Evolutionary conservation across 2,888 invertebrate species (phyloP).

Genomic region (Lottia scabra): DNA sequence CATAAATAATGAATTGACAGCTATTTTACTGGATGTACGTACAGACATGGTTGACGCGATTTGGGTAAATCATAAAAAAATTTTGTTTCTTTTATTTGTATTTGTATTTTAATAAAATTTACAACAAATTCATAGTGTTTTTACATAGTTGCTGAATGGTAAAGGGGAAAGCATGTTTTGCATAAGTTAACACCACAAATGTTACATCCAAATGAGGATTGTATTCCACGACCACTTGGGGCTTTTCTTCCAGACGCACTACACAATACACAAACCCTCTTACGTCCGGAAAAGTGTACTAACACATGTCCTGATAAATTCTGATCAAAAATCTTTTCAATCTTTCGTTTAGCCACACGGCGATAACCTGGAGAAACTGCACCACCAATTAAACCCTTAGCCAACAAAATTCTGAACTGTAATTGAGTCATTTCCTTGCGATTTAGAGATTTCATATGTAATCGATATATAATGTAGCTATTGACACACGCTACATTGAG

Average conservation of each 20-base stretch:
- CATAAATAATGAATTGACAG: neutral
- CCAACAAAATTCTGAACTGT: neutral
- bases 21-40: neutral
- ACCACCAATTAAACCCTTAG: constrained; percentile 7
- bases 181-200: neutral
- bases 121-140: neutral
- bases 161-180: neutral
- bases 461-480: constrained; percentile 18
- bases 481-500: constrained; percentile 20
- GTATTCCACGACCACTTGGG: neutral
- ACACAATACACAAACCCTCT: neutral
- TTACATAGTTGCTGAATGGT: neutral
- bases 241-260: neutral
- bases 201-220: neutral
- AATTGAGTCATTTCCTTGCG: neutral
- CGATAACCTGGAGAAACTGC: neutral
- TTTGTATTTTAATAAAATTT: neutral
- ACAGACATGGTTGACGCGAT: no score
- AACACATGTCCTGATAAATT: neutral
- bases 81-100: no score
- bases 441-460: constrained; percentile 1
- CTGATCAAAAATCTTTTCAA: neutral
- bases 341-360: neutral
- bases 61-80: no score
- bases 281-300: neutral